A percentile compares a stretch with the other conserved stretches of the same genome.
Conservation (phyloP, 2,888 invertebrate species). For the Acleris laterana region DNA sequence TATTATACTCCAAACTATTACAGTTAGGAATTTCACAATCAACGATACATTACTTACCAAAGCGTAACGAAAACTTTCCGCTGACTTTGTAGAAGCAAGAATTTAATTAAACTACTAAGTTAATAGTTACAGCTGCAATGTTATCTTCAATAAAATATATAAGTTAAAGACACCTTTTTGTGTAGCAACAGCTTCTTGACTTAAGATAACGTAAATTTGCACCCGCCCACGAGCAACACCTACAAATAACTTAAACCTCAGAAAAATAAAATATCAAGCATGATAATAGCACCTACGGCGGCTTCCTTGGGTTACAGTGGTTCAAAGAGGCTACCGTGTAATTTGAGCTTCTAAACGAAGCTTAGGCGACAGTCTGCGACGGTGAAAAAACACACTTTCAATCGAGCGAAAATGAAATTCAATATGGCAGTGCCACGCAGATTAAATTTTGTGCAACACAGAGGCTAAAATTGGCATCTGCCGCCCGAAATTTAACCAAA, state of each 20-base stretch:
- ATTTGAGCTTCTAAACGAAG: constrained; percentile 74
- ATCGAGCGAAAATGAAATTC: constrained; percentile 79
- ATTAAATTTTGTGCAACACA: constrained; percentile 82
- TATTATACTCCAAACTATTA: constrained; percentile 7
- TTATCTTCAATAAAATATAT: constrained; percentile 19
- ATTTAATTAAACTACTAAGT: constrained; percentile 25
- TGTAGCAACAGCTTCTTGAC: constrained; percentile 45
- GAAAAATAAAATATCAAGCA: constrained; percentile 49
- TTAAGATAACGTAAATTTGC: constrained; percentile 60
- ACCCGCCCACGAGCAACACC: constrained; percentile 68
- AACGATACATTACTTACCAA: constrained; percentile 15
- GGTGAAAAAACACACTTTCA: constrained; percentile 69
- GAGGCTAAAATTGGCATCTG: constrained; percentile 74
- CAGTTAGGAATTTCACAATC: constrained; percentile 8
- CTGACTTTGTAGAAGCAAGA: constrained; percentile 16
- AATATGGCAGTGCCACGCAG: constrained; percentile 75
- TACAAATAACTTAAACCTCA: constrained; percentile 57
- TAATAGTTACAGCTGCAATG: constrained; percentile 22
- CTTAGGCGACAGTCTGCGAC: constrained; percentile 77
- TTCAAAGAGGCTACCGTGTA: constrained; percentile 80
- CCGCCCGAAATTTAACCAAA: constrained; percentile 68
- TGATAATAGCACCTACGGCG: constrained; percentile 56
- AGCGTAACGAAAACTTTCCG: constrained; percentile 20
- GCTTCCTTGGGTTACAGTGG: constrained; percentile 65
- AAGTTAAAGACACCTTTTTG: constrained; percentile 28